phyloP scores from a whole-genome alignment of 2,113 vertebrate genomes.

The Theristicus caerulescens region DNA sequence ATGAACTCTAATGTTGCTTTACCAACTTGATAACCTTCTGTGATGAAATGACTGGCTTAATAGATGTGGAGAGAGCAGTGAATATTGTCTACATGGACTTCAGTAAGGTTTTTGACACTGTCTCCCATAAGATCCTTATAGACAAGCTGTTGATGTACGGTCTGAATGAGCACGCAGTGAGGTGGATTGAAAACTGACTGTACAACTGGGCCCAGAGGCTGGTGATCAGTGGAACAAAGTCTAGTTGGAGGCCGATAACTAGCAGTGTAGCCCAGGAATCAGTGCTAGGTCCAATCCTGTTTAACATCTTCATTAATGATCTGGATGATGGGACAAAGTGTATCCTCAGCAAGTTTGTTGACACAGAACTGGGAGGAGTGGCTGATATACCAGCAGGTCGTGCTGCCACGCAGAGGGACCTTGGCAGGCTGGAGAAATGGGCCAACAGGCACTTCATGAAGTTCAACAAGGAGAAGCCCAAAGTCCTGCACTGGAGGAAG shows the following conservation, averaged over 20 bases:
- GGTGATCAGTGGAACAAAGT: background rate
- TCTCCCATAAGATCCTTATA: background rate
- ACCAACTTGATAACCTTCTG: background rate
- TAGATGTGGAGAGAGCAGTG: accelerated
- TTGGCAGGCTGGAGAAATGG: background rate
- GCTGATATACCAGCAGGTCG: background rate
- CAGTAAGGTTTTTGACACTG: background rate
- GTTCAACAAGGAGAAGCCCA: background rate
- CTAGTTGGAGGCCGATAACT: background rate
- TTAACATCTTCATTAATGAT: background rate
- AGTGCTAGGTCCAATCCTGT: background rate
- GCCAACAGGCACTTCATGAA: background rate
- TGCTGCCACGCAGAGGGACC: background rate
- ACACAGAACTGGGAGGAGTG: too few species aligned
- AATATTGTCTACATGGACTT: background rate
- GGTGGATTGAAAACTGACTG: background rate
- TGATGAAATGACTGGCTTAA: background rate
- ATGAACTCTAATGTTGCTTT: background rate
- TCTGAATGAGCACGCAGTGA: background rate
- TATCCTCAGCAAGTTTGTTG: background rate
- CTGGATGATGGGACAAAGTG: background rate
- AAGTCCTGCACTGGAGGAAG: background rate
- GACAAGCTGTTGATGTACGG: background rate
- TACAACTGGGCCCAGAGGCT: accelerated
- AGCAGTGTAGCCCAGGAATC: background rate